Evolutionary conservation across 1,140 invertebrate genomes (phyloP), one percentile per base, ranked within the genome.

Genomic region (Vollenhovia emeryi): DNA sequence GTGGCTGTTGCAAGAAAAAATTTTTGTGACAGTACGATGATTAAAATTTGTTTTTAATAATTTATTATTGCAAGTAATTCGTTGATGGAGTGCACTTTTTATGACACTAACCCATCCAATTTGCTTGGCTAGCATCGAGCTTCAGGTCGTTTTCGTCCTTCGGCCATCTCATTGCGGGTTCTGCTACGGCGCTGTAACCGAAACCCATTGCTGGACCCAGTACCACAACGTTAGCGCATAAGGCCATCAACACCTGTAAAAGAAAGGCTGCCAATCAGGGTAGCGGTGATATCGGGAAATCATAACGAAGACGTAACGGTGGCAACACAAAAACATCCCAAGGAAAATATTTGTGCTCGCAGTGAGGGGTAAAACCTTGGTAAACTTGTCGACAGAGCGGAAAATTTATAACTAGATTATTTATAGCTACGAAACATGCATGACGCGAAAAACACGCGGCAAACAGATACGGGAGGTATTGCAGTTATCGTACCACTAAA

Each of bases 121-220:
- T 95, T 0, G 92, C 93, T 88, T 95, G 92, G 59, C 85, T 60
- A 33, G 90, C 87, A 68, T 90, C 80, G 9, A 95, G 90, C 74
- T 87, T 87, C 3, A 95, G 75, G 30, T 92, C 91, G n/a, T 91
- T 90, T 8, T 92, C 92, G 1, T 8, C 27, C 68, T 30, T 68
- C n/a, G 86, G 75, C 15, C 87, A 85, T 33, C 74, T 86, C 68
- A 95, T 79, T 30, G 90, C 40, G 92, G 89, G 15, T 91, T 93
- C 21, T 8, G 94, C 93, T 27, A 95, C 92, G 0, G 94, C 95
- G 55, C 95, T 95, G 84, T 95, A 95, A 1, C 95, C 95, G 55
- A 95, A 92, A 50, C 91, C 94, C 94, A 95, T 95, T 0, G 95
- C 94, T 24, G 95, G 93, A 9, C 95, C 93, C 57, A 95, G n/a